Base-by-base conservation (phyloP, 2,113 vertebrate species). In the Catharus bicknelli region DNA sequence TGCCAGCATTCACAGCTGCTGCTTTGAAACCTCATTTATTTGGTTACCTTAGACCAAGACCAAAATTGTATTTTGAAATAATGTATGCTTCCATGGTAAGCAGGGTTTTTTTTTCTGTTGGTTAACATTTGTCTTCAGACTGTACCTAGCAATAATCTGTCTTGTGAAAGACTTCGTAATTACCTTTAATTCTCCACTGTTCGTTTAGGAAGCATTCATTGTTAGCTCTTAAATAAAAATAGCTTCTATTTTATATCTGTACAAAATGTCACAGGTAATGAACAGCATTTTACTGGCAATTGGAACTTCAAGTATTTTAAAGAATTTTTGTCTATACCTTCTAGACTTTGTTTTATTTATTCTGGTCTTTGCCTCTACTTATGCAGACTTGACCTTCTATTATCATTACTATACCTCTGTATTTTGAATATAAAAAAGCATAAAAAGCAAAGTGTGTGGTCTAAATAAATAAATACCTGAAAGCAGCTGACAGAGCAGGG, bases 181-280 rank as follows among this genome's bases (percentile, higher is more conserved):
- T 89, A 58, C 70, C 32, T 84, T 76, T 76, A 84, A 61, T 84
- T 88, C 51, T 93, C 54, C 3, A 0, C 32, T 90, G 42, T 75
- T 93, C 43, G 1, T 83, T 85, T 86, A 80, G 64, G 67, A 54
- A 88, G 51, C 66, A 43, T 59, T 82, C 63, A 66, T 51, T 93
- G 68, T 72, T 84, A 78, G 29, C 25, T 78, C 86, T 91, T 54
- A 58, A 95, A 91, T 96, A 94, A 97, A 96, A 96, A 74, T 86
- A 92, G 43, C 40, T 90, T 84, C 38, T 86, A 36, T 94, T 96
- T 87, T 64, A 30, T 86, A 63, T 20, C 73, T 91, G 61, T 69
- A 59, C 32, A 16, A 79, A 93, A 74, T 89, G 87, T 95, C 53
- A 91, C 27, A 55, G 22, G 93, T 95, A 89, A 91, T 73, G 48